Evolutionary conservation across 1,140 invertebrate genomes (phyloP).

Genomic region (Drosophila tristis): DNA sequence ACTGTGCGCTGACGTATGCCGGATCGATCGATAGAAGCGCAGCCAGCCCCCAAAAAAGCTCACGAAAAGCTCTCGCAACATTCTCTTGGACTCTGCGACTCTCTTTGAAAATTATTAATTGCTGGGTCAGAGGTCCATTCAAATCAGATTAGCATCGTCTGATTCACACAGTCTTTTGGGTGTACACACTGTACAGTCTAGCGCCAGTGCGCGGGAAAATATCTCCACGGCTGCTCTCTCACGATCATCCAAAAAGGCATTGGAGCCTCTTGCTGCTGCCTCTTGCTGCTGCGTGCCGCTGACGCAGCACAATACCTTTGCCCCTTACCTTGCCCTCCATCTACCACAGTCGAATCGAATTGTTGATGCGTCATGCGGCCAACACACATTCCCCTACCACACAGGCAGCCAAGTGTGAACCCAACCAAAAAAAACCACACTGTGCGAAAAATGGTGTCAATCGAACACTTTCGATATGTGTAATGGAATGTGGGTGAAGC

Average conservation of each 20-base stretch:
- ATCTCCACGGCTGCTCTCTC: constrained; percentile 21
- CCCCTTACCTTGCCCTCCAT: background rate
- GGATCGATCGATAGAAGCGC: background rate
- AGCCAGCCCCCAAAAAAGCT: background rate
- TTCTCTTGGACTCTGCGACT: background rate
- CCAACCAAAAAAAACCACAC: background rate
- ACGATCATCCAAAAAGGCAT: constrained; percentile 28
- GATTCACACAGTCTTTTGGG: constrained; percentile 19
- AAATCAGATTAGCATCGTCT: constrained; percentile 24
- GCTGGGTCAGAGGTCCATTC: constrained; percentile 28
- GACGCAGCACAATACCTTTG: constrained; percentile 46
- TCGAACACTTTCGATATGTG: background rate
- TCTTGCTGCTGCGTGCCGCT: constrained; percentile 7
- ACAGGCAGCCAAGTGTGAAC: constrained; percentile 28
- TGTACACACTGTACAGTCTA: too few species aligned
- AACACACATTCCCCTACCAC: constrained; percentile 17
- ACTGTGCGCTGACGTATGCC: constrained; percentile 12
- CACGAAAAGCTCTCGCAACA: constrained; percentile 5
- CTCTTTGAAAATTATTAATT: constrained; percentile 16
- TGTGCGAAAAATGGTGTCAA: constrained; percentile 23
- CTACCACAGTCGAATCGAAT: background rate
- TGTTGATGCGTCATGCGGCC: constrained; percentile 30
- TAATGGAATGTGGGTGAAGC: background rate
- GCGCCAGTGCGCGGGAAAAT: background rate
- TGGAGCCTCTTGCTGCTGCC: background rate